Evolutionary conservation across 2,797 vertebrate species (phyloP).

Genomic region (Crocodylus rhombifer): DNA sequence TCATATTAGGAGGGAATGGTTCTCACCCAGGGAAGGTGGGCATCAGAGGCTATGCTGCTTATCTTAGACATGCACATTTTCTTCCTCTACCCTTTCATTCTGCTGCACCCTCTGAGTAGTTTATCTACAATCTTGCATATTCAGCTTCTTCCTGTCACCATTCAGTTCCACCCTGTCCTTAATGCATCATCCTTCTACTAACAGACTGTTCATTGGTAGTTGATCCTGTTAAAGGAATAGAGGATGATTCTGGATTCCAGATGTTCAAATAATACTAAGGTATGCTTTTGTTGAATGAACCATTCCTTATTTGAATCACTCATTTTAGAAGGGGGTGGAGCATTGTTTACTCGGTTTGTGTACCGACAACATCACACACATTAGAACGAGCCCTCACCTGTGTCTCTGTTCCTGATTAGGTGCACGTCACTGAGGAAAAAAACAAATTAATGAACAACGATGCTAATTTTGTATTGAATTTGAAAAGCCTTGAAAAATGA

Average conservation of each 20-base stretch:
- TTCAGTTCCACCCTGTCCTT: neutral
- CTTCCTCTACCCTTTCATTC: neutral
- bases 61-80: neutral
- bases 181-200: neutral
- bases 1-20: too few species aligned
- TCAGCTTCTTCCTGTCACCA: neutral
- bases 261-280: neutral
- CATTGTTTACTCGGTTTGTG: neutral
- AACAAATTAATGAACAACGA: neutral
- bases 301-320: neutral
- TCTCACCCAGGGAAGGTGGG: too few species aligned
- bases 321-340: rapidly evolving
- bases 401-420: neutral
- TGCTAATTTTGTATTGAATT: neutral
- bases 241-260: neutral
- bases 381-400: neutral
- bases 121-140: neutral
- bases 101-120: neutral
- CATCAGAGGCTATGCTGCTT: neutral
- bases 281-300: neutral
- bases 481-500: neutral
- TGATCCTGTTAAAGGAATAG: neutral
- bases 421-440: neutral
- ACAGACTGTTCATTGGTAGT: neutral
- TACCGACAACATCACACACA: rapidly evolving